Evolutionary conservation across 1,140 invertebrate species (phyloP).

Genomic region (Papilio dardanus): DNA sequence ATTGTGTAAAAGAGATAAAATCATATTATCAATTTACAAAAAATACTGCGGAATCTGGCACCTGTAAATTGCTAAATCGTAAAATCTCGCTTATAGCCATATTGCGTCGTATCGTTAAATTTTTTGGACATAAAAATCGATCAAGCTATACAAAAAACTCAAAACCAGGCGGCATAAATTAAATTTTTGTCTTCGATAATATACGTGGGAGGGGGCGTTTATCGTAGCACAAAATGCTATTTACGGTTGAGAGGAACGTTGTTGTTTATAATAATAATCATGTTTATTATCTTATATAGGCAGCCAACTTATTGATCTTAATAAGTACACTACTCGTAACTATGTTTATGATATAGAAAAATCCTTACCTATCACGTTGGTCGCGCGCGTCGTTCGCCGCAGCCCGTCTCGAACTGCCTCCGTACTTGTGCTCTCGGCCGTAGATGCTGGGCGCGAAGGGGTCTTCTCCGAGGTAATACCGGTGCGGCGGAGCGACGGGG

Average conservation of each 20-base stretch:
- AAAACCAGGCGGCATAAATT: conserved; percentile 10
- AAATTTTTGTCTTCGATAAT: conserved; percentile 14
- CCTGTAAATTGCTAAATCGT: conserved; percentile 3
- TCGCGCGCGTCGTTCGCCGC: conserved; percentile 68
- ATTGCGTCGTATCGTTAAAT: conserved; percentile 16
- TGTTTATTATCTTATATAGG: conserved; percentile 1
- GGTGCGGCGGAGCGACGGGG: conserved; percentile 84
- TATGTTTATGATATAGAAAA: conserved; percentile 20
- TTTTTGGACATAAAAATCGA: conserved; percentile 25
- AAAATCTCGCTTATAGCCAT: background rate
- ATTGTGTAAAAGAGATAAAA: background rate
- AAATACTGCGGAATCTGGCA: background rate
- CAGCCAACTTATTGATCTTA: background rate
- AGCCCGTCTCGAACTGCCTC: conserved; percentile 81
- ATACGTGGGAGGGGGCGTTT: conserved; percentile 48
- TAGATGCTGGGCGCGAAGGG: conserved; percentile 91
- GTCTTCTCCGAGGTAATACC: conserved; percentile 92
- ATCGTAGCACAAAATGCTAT: conserved; percentile 69
- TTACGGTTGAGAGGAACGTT: conserved; percentile 53
- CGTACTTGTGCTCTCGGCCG: conserved; percentile 90
- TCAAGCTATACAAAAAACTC: background rate
- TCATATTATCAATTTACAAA: background rate
- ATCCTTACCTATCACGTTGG: conserved; percentile 70
- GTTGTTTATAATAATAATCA: conserved; percentile 4
- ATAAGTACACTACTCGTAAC: conserved; percentile 1